Conservation (phyloP, 2,888 invertebrate genomes). For the Pinctada fucata region DNA sequence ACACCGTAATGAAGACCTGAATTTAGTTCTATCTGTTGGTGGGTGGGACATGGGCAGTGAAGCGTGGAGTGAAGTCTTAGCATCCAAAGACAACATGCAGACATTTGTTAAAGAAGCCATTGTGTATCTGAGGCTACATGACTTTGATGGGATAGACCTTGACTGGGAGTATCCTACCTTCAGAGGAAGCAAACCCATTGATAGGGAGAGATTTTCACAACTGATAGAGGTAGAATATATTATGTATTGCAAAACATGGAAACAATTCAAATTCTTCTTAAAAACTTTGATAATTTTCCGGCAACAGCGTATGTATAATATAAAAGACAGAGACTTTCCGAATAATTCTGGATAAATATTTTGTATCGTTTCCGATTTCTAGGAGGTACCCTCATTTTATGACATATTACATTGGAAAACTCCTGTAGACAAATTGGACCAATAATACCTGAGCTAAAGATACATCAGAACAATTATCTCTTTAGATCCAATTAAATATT, state of each 20-base stretch:
- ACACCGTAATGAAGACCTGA: constrained; percentile 56
- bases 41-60: constrained; percentile 69
- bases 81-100: constrained; percentile 44
- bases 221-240: constrained; percentile 13
- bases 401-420: no score
- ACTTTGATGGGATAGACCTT: constrained; percentile 88
- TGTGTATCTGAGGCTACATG: constrained; percentile 69
- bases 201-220: constrained; percentile 12
- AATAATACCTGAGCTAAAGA: no score
- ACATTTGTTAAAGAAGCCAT: constrained; percentile 50
- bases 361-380: no score
- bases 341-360: no score
- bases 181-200: constrained; percentile 15
- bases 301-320: no score
- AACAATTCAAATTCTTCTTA: background rate
- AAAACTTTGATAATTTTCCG: background rate
- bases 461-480: no score
- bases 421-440: no score
- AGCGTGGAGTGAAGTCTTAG: constrained; percentile 67
- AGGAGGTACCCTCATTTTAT: no score
- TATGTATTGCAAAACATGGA: background rate
- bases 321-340: no score
- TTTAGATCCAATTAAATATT: no score
- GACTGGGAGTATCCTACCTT: constrained; percentile 30
- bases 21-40: constrained; percentile 67